phyloP scores from a whole-genome alignment of 2,888 invertebrate species.

The Drosophila limbata region DNA sequence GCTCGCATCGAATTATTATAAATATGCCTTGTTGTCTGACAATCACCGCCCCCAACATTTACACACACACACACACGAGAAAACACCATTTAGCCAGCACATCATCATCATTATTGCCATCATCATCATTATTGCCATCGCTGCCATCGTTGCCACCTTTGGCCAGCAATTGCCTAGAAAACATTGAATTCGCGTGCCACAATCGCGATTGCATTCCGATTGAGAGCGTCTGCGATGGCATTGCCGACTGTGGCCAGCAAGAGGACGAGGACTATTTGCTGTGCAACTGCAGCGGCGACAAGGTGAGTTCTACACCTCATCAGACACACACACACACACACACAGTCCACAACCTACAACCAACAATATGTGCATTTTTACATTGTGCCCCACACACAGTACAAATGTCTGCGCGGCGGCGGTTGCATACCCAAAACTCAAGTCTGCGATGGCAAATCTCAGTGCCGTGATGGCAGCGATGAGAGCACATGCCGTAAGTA shows the following conservation, averaged over 20 bases:
- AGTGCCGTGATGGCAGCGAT: conserved; percentile 87
- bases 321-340: conserved; percentile 12
- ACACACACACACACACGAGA: conserved; percentile 23
- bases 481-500: conserved; percentile 86
- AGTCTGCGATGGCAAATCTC: conserved; percentile 86
- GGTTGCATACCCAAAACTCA: conserved; percentile 84
- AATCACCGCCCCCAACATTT: conserved; percentile 40
- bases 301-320: conserved; percentile 80
- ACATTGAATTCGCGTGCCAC: conserved; percentile 87
- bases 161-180: conserved; percentile 69
- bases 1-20: conserved; percentile 66
- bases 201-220: conserved; percentile 89
- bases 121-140: conserved; percentile 40
- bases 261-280: conserved; percentile 89
- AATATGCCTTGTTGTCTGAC: conserved; percentile 69
- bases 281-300: conserved; percentile 82
- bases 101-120: conserved; percentile 26
- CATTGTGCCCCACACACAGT: conserved; percentile 69
- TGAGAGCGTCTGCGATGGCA: conserved; percentile 93
- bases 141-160: conserved; percentile 34
- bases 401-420: conserved; percentile 85
- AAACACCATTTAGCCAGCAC: conserved; percentile 62
- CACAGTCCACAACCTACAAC: conserved; percentile 17
- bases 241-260: conserved; percentile 90
- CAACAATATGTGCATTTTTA: conserved; percentile 38